Base-by-base conservation (phyloP, 1,140 invertebrate species). In the Drosophila orosa region DNA sequence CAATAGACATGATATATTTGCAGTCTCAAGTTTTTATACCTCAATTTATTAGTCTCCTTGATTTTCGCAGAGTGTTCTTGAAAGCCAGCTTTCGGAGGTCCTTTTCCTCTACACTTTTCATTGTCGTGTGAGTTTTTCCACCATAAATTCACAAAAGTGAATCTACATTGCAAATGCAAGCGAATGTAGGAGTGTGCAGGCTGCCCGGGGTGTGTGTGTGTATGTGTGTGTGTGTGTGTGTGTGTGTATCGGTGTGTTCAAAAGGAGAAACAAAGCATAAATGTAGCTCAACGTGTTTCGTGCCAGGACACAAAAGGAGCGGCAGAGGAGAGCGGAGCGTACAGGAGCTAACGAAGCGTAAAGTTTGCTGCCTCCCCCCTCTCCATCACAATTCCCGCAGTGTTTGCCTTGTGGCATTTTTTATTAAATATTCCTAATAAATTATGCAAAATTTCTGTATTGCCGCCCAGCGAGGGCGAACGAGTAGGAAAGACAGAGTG, bases 341-440 rank as follows among this genome's bases (percentile, higher is more conserved):
- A 87, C 83, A 77, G 83, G 77, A 83, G 84, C 83, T 86, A 86
- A 86, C 83, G 83, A 86, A 86, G 83, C 83, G 83, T 87, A 86
- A 86, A 83, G 83, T 86, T 86, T 86, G 83, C 79, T 80, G 62
- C 82, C 78, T 55, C 65, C 45, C 35, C 19, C 19, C 55, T 29
- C 59, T 5, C 42, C 33, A 22, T 3, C 35, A 57, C 61, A 37
- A 58, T 48, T 39, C 61, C 39, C 24, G 44, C 57, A 56, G 54
- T 81, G 83, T 86, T 87, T 86, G 83, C 75, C 83, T 89, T 77
- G 83, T 83, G 83, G 83, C 77, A 79, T 83, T 87, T 87, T 86
- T 86, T 86, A 86, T 86, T 86, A 86, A 87, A 86, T 86, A 87
- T 86, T 86, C 75, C 83, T 86, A 86, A 86, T 86, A 86, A 86